Conservation (phyloP, 2,113 vertebrate genomes). For the Strix aluco region DNA sequence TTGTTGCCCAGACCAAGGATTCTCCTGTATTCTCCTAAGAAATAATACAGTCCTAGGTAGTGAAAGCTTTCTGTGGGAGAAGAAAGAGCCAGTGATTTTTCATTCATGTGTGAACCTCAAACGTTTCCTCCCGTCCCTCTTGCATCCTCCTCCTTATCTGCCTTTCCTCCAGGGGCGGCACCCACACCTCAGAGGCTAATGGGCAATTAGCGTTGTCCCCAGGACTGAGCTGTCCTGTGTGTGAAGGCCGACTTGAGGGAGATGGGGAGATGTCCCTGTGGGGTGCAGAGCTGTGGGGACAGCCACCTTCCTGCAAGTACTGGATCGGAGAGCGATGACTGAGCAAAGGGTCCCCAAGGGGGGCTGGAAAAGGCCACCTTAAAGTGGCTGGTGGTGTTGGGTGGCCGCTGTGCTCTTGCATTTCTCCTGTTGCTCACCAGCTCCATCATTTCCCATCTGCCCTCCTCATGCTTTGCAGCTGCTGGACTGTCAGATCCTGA, state of each 20-base stretch:
- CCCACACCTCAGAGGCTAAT: neutral
- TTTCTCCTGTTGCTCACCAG: neutral
- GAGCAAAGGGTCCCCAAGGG: neutral
- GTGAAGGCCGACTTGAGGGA: neutral
- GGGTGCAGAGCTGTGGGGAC: neutral
- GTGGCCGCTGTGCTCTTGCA: neutral
- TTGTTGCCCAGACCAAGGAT: neutral
- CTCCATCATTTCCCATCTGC: neutral
- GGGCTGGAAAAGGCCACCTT: neutral
- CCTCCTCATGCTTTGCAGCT: neutral
- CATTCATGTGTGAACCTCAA: neutral
- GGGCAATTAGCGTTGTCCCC: fast-evolving
- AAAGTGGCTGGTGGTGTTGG: neutral
- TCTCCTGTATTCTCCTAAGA: neutral
- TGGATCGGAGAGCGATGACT: neutral
- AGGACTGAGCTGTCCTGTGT: neutral
- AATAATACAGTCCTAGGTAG: neutral
- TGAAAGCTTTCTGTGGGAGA: neutral
- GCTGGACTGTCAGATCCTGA: neutral
- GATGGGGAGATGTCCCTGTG: neutral
- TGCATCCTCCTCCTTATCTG: neutral
- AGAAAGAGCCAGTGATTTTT: neutral
- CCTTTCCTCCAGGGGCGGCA: neutral
- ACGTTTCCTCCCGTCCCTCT: neutral
- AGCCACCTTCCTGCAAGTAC: neutral